These are phyloP conservation scores for Sarcophaga peregrina DNA, from an alignment of 1,140 invertebrate genomes.

Conservation along the genomic window DNA sequence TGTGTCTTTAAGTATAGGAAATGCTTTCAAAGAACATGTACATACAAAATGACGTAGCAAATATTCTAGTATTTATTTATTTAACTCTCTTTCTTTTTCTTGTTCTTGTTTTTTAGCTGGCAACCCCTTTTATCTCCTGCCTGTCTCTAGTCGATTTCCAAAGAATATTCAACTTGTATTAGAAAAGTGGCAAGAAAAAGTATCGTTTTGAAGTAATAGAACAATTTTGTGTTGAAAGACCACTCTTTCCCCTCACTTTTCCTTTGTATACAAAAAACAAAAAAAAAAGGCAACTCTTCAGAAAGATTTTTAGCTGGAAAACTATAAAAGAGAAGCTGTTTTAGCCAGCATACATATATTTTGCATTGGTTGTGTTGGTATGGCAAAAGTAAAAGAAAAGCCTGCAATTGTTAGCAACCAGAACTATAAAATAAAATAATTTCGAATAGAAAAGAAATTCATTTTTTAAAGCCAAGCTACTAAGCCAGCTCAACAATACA, in stretches of 20 bases:
- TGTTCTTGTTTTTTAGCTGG: background rate
- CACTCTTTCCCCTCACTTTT: no score
- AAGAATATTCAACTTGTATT: conserved; percentile 2
- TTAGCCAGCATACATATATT: background rate
- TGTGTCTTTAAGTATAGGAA: background rate
- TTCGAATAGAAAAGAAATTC: background rate
- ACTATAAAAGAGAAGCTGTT: no score
- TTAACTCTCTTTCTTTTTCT: background rate
- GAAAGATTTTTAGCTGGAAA: no score
- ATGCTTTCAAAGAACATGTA: background rate
- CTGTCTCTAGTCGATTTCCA: background rate
- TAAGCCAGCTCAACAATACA: no score
- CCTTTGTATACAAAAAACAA: no score
- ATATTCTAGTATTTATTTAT: background rate
- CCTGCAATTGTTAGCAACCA: conserved; percentile 7
- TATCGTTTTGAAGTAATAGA: background rate
- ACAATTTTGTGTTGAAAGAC: background rate
- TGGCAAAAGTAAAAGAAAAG: background rate
- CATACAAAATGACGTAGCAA: background rate
- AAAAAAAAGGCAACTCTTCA: no score
- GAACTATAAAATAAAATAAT: conserved; percentile 18
- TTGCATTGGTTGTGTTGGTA: background rate
- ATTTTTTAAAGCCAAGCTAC: background rate
- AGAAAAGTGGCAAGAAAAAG: background rate
- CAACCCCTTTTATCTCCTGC: background rate